Evolutionary conservation across 1,140 invertebrate species (phyloP).

Genomic region (Drosophila ananassae): DNA sequence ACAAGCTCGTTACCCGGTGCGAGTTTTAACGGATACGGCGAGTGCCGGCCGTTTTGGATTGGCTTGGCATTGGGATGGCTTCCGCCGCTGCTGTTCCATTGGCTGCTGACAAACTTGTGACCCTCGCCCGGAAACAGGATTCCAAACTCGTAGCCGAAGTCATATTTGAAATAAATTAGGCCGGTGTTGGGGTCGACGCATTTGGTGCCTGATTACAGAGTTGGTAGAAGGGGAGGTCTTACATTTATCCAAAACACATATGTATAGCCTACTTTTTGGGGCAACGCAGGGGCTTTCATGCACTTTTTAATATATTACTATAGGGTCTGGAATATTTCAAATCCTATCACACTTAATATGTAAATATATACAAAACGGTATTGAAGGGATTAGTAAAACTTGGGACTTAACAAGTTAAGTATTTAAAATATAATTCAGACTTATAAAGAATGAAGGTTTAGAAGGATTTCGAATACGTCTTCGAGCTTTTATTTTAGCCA

Average conservation of each 20-base stretch:
- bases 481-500: background rate
- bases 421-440: too few relatives aligned
- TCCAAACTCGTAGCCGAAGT: conserved; percentile 93
- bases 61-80: conserved; percentile 84
- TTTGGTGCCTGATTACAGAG: conserved; percentile 87
- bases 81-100: conserved; percentile 79
- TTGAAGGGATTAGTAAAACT: conserved; percentile 2
- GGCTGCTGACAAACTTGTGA: conserved; percentile 85
- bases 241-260: conserved; percentile 46
- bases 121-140: conserved; percentile 89
- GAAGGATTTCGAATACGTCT: too few relatives aligned
- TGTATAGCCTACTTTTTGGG: conserved; percentile 4
- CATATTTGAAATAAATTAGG: conserved; percentile 93
- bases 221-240: conserved; percentile 30
- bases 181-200: conserved; percentile 91
- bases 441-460: background rate
- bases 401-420: background rate
- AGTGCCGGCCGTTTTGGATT: conserved; percentile 54
- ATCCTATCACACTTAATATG: too few relatives aligned
- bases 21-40: conserved; percentile 70
- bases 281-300: too few relatives aligned
- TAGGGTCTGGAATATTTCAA: too few relatives aligned
- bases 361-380: conserved; percentile 6
- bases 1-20: conserved; percentile 71
- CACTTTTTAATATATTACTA: too few relatives aligned